Evolutionary conservation across 2,888 invertebrate species (phyloP).

Genomic region (Mycogona germanica): DNA sequence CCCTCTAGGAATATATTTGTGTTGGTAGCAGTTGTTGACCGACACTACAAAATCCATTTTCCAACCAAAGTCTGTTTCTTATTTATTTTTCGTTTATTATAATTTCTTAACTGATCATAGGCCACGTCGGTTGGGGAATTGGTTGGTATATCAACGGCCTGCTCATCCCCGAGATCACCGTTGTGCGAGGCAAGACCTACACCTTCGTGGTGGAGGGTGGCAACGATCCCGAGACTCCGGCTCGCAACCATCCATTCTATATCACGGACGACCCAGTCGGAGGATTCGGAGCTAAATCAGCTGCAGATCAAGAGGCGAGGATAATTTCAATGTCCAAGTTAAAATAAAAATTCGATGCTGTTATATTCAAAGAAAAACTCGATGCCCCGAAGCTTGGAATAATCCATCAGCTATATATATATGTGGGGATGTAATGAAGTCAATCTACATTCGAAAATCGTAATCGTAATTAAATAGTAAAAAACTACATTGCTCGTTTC

Average conservation of each 20-base stretch:
- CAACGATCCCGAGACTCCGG: conserved; percentile 58
- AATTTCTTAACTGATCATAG: conserved; percentile 37
- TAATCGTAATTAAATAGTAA: too few relatives aligned
- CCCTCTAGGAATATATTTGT: background rate
- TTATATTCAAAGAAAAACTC: background rate
- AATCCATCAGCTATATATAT: too few relatives aligned
- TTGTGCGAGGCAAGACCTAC: conserved; percentile 75
- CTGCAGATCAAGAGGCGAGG: conserved; percentile 62
- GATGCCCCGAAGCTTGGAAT: too few relatives aligned
- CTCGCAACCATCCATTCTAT: conserved; percentile 76
- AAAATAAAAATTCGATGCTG: background rate
- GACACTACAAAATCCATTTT: background rate
- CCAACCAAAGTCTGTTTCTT: background rate
- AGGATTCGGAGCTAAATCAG: conserved; percentile 70
- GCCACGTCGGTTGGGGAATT: conserved; percentile 86
- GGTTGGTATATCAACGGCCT: conserved; percentile 87
- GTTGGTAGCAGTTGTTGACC: too few relatives aligned
- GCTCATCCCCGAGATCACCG: conserved; percentile 76
- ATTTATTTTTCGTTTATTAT: background rate
- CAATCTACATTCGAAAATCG: background rate
- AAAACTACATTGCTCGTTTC: conserved; percentile 23
- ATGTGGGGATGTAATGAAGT: background rate
- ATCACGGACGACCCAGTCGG: conserved; percentile 88
- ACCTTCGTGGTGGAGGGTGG: conserved; percentile 80
- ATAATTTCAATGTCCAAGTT: conserved; percentile 10